phyloP scores from a whole-genome alignment of 1,140 invertebrate species.

The Lanistes nyassanus region DNA sequence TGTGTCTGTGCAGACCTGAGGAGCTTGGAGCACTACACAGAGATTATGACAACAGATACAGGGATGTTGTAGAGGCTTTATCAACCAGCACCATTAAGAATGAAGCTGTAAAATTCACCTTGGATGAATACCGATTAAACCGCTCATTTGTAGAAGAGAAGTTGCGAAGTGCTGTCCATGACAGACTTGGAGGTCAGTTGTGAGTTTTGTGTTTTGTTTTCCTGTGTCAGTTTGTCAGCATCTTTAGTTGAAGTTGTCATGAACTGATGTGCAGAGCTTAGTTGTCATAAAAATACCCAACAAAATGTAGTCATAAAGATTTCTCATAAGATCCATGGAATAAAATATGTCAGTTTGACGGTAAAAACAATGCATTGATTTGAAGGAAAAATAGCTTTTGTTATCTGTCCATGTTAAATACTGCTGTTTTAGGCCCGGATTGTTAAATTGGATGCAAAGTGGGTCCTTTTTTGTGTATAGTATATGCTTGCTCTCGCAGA shows the following conservation, averaged over 20 bases:
- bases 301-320: too few species aligned
- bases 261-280: background rate
- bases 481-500: too few species aligned
- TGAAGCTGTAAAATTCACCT: slow-evolving; percentile 1
- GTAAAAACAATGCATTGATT: too few species aligned
- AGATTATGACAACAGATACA: slow-evolving; percentile 19
- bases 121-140: slow-evolving; percentile 21
- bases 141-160: slow-evolving; percentile 10
- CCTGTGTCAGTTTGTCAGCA: background rate
- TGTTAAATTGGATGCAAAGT: too few species aligned
- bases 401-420: too few species aligned
- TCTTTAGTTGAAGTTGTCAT: background rate
- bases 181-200: slow-evolving; percentile 21
- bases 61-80: slow-evolving; percentile 6
- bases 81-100: slow-evolving; percentile 23
- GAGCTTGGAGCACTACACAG: slow-evolving; percentile 16
- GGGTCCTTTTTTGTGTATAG: too few species aligned
- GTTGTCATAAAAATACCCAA: too few species aligned
- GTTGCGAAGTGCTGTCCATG: background rate
- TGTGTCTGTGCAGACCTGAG: background rate
- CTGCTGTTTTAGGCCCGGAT: too few species aligned
- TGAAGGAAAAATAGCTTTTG: too few species aligned
- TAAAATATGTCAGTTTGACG: too few species aligned
- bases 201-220: background rate
- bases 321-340: too few species aligned